These are phyloP conservation scores for Epinotia brunnichana DNA, from an alignment of 2,888 invertebrate genomes.

Conservation along the genomic window DNA sequence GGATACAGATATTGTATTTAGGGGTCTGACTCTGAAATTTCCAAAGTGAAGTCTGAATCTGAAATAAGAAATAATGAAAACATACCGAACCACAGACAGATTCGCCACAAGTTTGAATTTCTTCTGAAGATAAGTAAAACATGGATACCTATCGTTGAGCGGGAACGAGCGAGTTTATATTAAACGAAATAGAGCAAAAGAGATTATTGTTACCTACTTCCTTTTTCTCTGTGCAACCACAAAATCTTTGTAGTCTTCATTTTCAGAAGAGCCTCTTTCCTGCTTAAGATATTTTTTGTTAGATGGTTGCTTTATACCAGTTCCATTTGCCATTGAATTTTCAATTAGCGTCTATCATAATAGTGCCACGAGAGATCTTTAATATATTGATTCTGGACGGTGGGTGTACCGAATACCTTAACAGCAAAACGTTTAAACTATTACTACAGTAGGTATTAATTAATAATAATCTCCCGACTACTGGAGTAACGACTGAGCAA, in stretches of 20 bases:
- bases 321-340: background rate
- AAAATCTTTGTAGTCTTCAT: slow-evolving; percentile 7
- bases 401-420: slow-evolving; percentile 25
- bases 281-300: background rate
- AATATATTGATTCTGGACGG: background rate
- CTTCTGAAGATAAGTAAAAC: background rate
- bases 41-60: background rate
- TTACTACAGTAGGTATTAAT: slow-evolving; percentile 29
- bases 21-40: background rate
- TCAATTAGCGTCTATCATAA: background rate
- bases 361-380: background rate
- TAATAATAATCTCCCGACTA: slow-evolving; percentile 27
- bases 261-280: slow-evolving; percentile 6
- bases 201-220: slow-evolving; percentile 20
- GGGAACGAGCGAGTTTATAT: slow-evolving; percentile 1
- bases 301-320: background rate
- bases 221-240: background rate
- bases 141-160: background rate
- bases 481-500: slow-evolving; percentile 24
- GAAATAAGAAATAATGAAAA: background rate
- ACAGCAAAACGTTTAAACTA: slow-evolving; percentile 14
- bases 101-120: slow-evolving; percentile 9
- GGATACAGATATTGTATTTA: slow-evolving; percentile 7
- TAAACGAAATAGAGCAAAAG: slow-evolving; percentile 1
- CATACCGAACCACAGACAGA: background rate